Percentiles rank a stretch among this genome's conserved stretches.
Evolutionary conservation across 2,888 invertebrate species (phyloP).

Genomic region (Microctonus brassicae): DNA sequence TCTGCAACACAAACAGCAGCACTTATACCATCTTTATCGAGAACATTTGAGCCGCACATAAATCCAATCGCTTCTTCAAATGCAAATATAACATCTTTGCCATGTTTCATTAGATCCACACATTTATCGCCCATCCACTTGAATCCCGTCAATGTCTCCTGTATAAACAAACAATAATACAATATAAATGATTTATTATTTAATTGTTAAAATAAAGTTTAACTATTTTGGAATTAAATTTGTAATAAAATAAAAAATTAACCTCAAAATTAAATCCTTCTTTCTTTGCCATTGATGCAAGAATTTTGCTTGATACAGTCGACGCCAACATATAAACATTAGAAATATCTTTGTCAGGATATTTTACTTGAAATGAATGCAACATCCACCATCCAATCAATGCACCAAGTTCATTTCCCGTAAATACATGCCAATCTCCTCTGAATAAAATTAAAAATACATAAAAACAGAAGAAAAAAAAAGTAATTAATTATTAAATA

Average conservation of each 20-base stretch:
- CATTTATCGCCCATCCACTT: slow-evolving; percentile 99
- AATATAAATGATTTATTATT: slow-evolving; percentile 9
- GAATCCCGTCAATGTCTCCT: slow-evolving; percentile 97
- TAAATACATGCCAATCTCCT: slow-evolving; percentile 88
- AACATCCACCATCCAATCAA: slow-evolving; percentile 95
- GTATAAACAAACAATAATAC: slow-evolving; percentile 65
- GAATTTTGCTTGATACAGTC: slow-evolving; percentile 96
- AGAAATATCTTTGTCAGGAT: slow-evolving; percentile 69
- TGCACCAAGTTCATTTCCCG: slow-evolving; percentile 95
- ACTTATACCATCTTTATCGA: slow-evolving; percentile 97
- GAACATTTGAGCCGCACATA: slow-evolving; percentile 90
- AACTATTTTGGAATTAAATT: background rate
- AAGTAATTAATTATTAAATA: background rate
- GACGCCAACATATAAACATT: slow-evolving; percentile 90
- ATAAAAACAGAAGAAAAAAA: slow-evolving; percentile 1
- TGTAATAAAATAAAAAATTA: slow-evolving; percentile 31
- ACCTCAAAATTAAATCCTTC: slow-evolving; percentile 83
- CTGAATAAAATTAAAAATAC: slow-evolving; percentile 62
- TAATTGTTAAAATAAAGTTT: slow-evolving; percentile 7
- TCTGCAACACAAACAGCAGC: slow-evolving; percentile 87
- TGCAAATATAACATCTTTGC: slow-evolving; percentile 88
- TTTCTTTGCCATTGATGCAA: slow-evolving; percentile 82
- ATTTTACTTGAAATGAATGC: slow-evolving; percentile 72
- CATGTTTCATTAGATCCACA: slow-evolving; percentile 78
- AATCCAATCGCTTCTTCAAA: slow-evolving; percentile 99